Percentiles rank a stretch among this genome's conserved stretches.
phyloP scores from a whole-genome alignment of 2,113 vertebrate genomes.

The Caranx ignobilis region DNA sequence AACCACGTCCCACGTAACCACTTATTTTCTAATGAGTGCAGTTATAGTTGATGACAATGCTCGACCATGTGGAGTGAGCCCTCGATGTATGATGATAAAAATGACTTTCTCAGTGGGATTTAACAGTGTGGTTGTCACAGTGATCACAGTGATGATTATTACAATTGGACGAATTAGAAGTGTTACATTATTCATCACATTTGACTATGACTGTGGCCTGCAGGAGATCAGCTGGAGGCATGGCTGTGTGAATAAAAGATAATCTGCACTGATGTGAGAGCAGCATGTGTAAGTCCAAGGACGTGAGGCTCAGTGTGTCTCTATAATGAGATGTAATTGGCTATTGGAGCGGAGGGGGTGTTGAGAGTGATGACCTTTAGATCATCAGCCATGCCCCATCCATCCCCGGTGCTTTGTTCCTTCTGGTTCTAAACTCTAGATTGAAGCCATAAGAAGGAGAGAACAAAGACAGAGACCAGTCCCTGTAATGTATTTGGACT shows the following conservation, averaged over 20 bases:
- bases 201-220: conserved; percentile 32
- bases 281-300: conserved; percentile 22
- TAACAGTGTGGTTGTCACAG: not conserved
- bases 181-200: conserved; percentile 45
- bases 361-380: conserved; percentile 68
- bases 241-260: conserved; percentile 42
- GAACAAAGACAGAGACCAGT: not conserved
- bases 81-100: not conserved
- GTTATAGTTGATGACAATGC: not conserved
- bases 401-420: conserved; percentile 39
- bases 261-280: conserved; percentile 48
- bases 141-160: not conserved
- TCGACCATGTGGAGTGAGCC: not conserved
- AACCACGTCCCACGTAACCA: not conserved
- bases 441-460: not conserved
- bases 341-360: conserved; percentile 66
- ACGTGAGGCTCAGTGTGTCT: conserved; percentile 53
- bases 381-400: conserved; percentile 44
- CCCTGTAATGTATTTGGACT: not conserved
- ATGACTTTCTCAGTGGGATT: not conserved
- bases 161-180: conserved; percentile 16
- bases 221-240: conserved; percentile 37
- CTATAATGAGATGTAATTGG: conserved; percentile 78
- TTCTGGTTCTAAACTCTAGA: conserved; percentile 20
- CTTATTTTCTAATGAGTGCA: not conserved